Evolutionary conservation across 2,888 invertebrate species (phyloP), one percentile per base, ranked within the genome.

Genomic region (Siphlonurus alternatus): DNA sequence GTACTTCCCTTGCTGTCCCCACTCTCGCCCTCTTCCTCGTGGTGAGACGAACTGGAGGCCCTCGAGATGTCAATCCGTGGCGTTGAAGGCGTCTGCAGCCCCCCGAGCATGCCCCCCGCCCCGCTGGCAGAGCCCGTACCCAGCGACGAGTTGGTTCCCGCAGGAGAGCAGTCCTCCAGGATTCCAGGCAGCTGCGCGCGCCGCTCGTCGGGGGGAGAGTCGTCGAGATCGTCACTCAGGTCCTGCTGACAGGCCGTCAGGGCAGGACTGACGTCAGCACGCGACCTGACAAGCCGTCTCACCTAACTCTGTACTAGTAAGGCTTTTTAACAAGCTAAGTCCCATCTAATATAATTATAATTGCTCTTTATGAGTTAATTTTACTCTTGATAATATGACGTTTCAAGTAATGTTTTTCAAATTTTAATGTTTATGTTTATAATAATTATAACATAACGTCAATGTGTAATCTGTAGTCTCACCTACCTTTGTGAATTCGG

Each of bases 41-140:
- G 90, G 71, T 92, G 90, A 53, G 89, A 89, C 65, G 91, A 90
- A 74, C 89, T 89, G 72, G 90, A 90, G 2, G 93, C 92, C 69
- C 92, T 83, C 69, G 91, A 92, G 74, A 93, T 88, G 78, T 93
- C 92, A 70, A 92, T 93, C 71, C 93, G 83, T 23, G 92, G 92
- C 63, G 91, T 87, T 68, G 83, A 81, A 22, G 89, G 87, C 60
- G 87, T 84, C 69, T 81, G 80, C 56, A 81, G 73, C 66, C 77
- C 69, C 1, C 63, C 63, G 69, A 71, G 65, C 69, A 70, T 67
- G 69, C 71, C 24, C 69, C 76, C 68, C 74, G 74, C 72, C 76
- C 74, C 69, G 72, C 72, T 64, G 71, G 70, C 64, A 72, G 72
- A 64, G 70, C 71, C 67, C 70, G 70, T 2, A 67, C 67, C 69